Conservation (phyloP, 2,888 invertebrate genomes). For the Eurytoma adleriae region DNA sequence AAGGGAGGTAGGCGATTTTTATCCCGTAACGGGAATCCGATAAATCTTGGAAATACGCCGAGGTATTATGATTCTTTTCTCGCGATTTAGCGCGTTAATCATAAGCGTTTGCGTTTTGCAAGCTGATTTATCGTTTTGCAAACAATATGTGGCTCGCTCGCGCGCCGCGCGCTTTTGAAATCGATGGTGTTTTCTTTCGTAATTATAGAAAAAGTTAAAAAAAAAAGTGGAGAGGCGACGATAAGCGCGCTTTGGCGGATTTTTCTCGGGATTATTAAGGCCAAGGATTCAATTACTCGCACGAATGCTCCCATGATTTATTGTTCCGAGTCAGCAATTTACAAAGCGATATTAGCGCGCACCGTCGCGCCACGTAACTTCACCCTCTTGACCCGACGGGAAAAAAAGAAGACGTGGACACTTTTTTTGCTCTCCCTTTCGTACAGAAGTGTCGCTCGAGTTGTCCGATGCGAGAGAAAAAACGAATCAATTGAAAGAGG, state of each 20-base stretch:
- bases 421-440: no score
- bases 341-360: slow-evolving; percentile 2
- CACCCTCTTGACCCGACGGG: neutral
- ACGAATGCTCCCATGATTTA: slow-evolving; percentile 30
- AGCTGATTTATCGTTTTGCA: slow-evolving; percentile 16
- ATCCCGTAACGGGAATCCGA: neutral
- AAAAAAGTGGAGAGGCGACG: no score
- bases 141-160: slow-evolving; percentile 1
- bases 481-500: neutral
- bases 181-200: slow-evolving; percentile 7
- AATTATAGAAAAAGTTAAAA: slow-evolving; percentile 7
- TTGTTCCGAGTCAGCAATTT: slow-evolving; percentile 44
- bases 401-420: no score
- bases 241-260: neutral
- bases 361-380: neutral
- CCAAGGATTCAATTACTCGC: slow-evolving; percentile 38
- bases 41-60: neutral
- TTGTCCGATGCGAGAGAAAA: no score
- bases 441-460: no score
- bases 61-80: neutral
- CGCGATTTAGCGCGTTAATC: neutral
- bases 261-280: slow-evolving; percentile 9
- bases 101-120: neutral
- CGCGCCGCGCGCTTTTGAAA: neutral
- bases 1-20: neutral